Evolutionary conservation across 2,113 vertebrate genomes (phyloP).

Genomic region (Natator depressus): DNA sequence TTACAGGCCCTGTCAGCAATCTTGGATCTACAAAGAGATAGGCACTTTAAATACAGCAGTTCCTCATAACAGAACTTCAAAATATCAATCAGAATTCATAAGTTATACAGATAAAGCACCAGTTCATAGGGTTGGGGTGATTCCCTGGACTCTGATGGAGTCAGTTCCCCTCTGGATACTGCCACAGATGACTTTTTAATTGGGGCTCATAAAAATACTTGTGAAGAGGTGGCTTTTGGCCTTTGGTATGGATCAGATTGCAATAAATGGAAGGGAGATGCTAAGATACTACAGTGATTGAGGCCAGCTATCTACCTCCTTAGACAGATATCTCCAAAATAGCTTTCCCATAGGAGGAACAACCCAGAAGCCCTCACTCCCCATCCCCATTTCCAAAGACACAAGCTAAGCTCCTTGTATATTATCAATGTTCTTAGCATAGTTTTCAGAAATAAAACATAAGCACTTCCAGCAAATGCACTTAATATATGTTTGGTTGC

Average conservation of each 20-base stretch:
- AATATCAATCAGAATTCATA: too few species aligned
- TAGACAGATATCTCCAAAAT: neutral
- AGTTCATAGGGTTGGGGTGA: too few species aligned
- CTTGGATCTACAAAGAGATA: too few species aligned
- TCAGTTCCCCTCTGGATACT: neutral
- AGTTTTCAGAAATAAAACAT: neutral
- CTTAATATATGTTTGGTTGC: neutral
- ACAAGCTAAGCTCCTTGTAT: neutral
- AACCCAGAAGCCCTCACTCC: neutral
- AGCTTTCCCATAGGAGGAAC: neutral
- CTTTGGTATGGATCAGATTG: neutral
- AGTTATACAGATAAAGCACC: too few species aligned
- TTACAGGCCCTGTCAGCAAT: too few species aligned
- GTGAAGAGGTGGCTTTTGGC: neutral
- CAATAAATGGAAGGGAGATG: neutral
- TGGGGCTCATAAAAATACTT: accelerated
- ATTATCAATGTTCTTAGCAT: neutral
- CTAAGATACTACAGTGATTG: neutral
- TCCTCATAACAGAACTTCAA: too few species aligned
- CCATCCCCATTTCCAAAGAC: neutral
- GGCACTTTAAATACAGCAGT: too few species aligned
- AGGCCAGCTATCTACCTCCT: neutral
- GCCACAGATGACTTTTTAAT: neutral
- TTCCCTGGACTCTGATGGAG: neutral
- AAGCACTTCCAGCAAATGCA: neutral